These are phyloP conservation scores for Gisinianus flammeolus DNA, from an alignment of 2,888 invertebrate species.

Conservation along the genomic window DNA sequence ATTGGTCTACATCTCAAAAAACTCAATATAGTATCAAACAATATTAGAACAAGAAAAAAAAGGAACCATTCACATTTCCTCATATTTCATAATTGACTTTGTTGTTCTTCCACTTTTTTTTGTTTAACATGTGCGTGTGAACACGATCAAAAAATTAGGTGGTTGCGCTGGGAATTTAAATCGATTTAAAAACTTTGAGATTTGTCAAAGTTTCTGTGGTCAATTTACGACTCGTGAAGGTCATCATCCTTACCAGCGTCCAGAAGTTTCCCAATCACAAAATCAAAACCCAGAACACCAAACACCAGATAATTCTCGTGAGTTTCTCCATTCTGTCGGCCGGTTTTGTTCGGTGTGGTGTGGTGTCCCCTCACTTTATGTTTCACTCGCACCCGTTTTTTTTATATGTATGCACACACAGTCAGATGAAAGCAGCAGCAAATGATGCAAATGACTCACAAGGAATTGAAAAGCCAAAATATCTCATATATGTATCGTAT, in stretches of 20 bases:
- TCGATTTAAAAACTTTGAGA: constrained; percentile 69
- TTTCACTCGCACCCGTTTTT: neutral
- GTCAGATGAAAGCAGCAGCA: too few relatives aligned
- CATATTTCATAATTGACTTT: too few relatives aligned
- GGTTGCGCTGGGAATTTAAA: constrained; percentile 65
- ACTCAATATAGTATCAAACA: neutral
- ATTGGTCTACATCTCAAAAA: neutral
- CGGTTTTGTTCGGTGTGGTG: neutral
- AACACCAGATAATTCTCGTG: neutral
- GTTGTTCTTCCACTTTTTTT: too few relatives aligned
- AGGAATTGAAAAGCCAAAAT: too few relatives aligned
- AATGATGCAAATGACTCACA: too few relatives aligned
- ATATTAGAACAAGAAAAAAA: too few relatives aligned
- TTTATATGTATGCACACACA: too few relatives aligned
- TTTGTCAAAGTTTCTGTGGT: constrained; percentile 71
- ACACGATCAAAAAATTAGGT: constrained; percentile 49
- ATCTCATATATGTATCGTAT: too few relatives aligned
- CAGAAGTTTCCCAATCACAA: neutral
- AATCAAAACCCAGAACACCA: neutral
- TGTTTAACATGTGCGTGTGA: too few relatives aligned
- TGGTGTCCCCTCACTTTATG: neutral
- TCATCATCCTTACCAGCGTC: neutral
- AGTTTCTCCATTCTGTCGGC: neutral
- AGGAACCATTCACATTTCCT: too few relatives aligned
- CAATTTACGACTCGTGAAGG: constrained; percentile 21